A percentile compares a stretch with the other conserved stretches of the same genome.
phyloP scores from a whole-genome alignment of 2,113 vertebrate genomes.

The Pogona vitticeps region DNA sequence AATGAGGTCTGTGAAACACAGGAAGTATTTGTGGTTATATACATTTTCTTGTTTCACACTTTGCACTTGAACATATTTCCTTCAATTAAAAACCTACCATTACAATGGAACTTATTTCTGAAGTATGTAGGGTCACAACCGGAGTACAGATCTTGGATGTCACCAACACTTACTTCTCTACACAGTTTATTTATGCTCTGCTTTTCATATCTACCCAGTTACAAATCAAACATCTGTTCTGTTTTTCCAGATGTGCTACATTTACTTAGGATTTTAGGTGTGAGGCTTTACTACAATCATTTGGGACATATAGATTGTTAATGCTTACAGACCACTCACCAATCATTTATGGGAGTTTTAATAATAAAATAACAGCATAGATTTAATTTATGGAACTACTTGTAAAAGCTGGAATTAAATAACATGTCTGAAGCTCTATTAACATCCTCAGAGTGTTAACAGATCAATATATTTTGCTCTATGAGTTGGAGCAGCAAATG shows the following conservation, averaged over 20 bases:
- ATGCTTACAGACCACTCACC: background rate
- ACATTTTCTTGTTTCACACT: background rate
- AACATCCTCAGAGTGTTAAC: too few species aligned
- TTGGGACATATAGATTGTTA: background rate
- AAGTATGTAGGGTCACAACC: background rate
- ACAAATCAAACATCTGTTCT: too few species aligned
- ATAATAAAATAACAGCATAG: background rate
- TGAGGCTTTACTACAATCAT: background rate
- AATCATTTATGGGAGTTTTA: background rate
- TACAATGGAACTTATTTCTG: background rate
- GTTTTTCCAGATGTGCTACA: background rate
- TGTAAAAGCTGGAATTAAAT: background rate
- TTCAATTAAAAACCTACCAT: background rate
- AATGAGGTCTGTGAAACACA: constrained; percentile 51
- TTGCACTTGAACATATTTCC: background rate
- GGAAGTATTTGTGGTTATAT: background rate
- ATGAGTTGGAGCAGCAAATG: too few species aligned
- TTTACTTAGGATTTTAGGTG: background rate
- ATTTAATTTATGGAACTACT: background rate
- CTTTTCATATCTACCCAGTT: background rate
- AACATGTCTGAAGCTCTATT: too few species aligned
- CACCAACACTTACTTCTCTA: background rate
- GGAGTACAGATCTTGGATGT: background rate
- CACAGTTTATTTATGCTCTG: background rate
- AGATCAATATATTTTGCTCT: too few species aligned